Conservation (phyloP, 1,140 invertebrate species). For the Nymphalis io region DNA sequence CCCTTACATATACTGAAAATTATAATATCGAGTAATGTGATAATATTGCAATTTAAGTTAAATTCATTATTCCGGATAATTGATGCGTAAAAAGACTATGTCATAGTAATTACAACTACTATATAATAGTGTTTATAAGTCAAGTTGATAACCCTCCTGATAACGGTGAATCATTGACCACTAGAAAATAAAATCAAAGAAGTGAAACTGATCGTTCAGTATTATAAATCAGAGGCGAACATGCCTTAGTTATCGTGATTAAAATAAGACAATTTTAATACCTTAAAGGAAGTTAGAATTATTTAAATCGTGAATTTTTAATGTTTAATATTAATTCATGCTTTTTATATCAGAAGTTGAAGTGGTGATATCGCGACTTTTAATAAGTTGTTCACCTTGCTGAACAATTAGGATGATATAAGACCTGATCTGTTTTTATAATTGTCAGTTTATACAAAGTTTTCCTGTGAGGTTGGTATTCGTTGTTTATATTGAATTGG, state of each 20-base stretch:
- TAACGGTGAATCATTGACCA: constrained; percentile 22
- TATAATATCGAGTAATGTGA: too few species aligned
- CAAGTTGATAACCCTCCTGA: constrained; percentile 27
- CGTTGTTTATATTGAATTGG: neutral
- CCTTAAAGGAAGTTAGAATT: too few species aligned
- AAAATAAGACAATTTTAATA: too few species aligned
- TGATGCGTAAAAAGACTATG: too few species aligned
- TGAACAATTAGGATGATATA: neutral
- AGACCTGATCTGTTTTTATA: neutral
- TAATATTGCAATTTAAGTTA: too few species aligned
- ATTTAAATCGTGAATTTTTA: neutral
- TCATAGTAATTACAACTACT: neutral
- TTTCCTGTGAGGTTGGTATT: neutral
- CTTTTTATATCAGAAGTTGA: too few species aligned
- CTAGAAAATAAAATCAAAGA: constrained; percentile 9
- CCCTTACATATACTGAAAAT: too few species aligned
- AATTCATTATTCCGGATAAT: too few species aligned
- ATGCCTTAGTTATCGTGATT: too few species aligned
- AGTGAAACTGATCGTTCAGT: constrained; percentile 9
- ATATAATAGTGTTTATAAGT: constrained; percentile 13
- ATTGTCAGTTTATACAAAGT: neutral
- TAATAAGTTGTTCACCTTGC: neutral
- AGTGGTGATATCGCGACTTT: neutral
- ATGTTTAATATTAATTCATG: too few species aligned
- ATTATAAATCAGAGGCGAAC: neutral